Evolutionary conservation across 2,113 vertebrate genomes (phyloP), one percentile per base, ranked within the genome.

Genomic region (Podarcis cretensis): DNA sequence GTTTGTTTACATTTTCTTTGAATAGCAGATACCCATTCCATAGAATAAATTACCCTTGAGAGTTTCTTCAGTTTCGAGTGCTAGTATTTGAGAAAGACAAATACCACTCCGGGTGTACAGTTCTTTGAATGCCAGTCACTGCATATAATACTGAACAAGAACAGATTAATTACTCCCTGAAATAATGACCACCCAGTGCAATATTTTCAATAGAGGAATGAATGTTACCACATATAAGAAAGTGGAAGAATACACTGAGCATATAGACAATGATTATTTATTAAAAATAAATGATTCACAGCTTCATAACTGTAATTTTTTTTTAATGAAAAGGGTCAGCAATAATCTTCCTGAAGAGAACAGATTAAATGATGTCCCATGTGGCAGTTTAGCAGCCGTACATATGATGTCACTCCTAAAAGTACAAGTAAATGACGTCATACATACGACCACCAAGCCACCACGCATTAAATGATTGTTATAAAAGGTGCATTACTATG

Each of bases 381-480:
- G 98, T 97, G 97, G 98, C 98, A 98, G 98, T 98, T 98, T 98
- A 99, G 98, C 97, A 97, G 98, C 97, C 97, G 97, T 98, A 99
- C 97, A 98, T 98, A 98, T 98, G 98, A 98, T 98, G 98, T 99
- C 98, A 99, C 98, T 98, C 97, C 98, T 94, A 98, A 98, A 96
- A 96, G 97, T 94, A 97, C 97, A 97, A 98, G 98, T 97, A 98
- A 98, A 98, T 98, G 98, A 98, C 98, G 96, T 98, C 98, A 98
- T 98, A 98, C 97, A 98, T 99, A 98, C 97, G 98, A 98, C 98
- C 97, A 98, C 98, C 97, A 98, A 98, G 98, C 98, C 97, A 98
- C 98, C 98, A 98, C 98, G 23, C 89, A 94, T 90, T 88, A 93
- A 89, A 74, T 69, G 14, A 86, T 82, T 91, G 68, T 80, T 43